Percentiles rank a stretch among this genome's conserved stretches.
These are phyloP conservation scores for Melanargia galathea DNA, from an alignment of 2,888 invertebrate species.

Conservation along the genomic window DNA sequence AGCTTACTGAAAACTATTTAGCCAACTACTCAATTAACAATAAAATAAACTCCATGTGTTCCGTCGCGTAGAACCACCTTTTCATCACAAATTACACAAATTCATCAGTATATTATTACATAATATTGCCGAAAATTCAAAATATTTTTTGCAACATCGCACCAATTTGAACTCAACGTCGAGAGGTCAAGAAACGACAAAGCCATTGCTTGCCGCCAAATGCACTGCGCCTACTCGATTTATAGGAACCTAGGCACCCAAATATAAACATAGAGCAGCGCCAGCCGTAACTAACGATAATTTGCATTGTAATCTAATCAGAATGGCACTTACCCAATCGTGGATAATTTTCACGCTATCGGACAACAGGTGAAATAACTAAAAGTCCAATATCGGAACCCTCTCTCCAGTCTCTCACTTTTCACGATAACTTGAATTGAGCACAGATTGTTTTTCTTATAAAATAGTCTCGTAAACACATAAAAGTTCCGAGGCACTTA, in stretches of 20 bases:
- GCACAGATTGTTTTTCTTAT: conserved; percentile 58
- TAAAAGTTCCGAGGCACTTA: conserved; percentile 61
- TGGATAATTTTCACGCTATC: conserved; percentile 79
- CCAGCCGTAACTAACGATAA: conserved; percentile 63
- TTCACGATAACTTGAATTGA: conserved; percentile 61
- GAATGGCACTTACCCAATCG: conserved; percentile 79
- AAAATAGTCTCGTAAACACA: conserved; percentile 58
- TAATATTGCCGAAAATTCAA: not conserved
- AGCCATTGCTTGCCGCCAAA: conserved; percentile 38
- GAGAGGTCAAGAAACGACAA: conserved; percentile 39
- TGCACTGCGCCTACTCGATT: conserved; percentile 46
- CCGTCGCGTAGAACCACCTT: not conserved
- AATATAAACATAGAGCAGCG: conserved; percentile 58
- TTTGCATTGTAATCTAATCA: conserved; percentile 80
- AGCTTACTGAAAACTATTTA: not conserved
- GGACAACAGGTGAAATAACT: conserved; percentile 59
- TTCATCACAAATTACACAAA: not conserved
- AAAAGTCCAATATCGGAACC: conserved; percentile 64
- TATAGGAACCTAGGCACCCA: conserved; percentile 42
- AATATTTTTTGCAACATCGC: conserved; percentile 15
- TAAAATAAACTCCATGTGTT: not conserved
- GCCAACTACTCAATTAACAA: not conserved
- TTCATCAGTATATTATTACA: not conserved
- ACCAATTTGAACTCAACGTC: conserved; percentile 14
- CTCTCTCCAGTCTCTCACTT: conserved; percentile 65